Base-by-base conservation (phyloP, 1,140 invertebrate genomes). In the Bombus confusus region DNA sequence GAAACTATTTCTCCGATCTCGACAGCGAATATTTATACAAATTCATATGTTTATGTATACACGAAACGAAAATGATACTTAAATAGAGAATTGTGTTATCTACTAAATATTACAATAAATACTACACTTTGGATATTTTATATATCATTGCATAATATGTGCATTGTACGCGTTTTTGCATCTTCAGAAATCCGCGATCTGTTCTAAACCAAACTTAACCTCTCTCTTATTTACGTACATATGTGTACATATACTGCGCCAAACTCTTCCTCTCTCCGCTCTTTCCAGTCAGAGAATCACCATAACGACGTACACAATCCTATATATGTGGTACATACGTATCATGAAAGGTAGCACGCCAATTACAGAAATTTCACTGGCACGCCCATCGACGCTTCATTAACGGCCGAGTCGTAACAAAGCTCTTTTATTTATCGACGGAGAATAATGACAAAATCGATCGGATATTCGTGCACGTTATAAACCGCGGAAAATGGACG, bases 401-500 rank as follows among this genome's bases (percentile, higher is more conserved):
- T 43, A n/a, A 57, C 31, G 31, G 39, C 43, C 31, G 62, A 76
- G 28, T 72, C 31, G 34, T 62, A n/a, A 62, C 37, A 62, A 71
- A 39, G 76, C 22, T 59, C 22, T 43, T 71, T 68, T 41, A 41
- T 76, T 83, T 76, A 37, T 77, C 73, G 47, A 57, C 52, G 22
- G 13, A n/a, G 47, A 84, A 79, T 78, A 79, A 79, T 62, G 59
- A 83, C 28, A 69, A 64, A 71, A 71, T 84, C 75, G 66, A 79
- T 71, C 39, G 15, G n/a, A 71, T 62, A 62, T 79, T 79, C 52
- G 75, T 59, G 57, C 41, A 77, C 62, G 62, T 57, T 57, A 66
- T 34, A 52, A 69, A 69, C 62, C 43, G 31, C 34, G 66, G 39
- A 83, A 77, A 47, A 64, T 83, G 47, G 47, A 83, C 47, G 64